These are phyloP conservation scores for Augochlorella aurata DNA, from an alignment of 2,888 invertebrate genomes.

Conservation along the genomic window DNA sequence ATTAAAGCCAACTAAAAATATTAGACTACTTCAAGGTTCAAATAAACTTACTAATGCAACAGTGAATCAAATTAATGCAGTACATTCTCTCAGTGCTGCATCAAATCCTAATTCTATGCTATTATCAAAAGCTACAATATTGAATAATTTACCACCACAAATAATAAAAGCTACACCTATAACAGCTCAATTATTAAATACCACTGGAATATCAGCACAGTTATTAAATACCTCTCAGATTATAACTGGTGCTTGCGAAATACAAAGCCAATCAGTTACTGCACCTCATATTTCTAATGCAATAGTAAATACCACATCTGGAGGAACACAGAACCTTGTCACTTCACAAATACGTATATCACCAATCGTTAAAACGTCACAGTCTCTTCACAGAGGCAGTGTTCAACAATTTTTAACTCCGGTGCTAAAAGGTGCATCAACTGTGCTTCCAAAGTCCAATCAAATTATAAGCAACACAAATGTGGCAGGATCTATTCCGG, in stretches of 20 bases:
- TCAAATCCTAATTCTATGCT: conserved; percentile 71
- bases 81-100: conserved; percentile 54
- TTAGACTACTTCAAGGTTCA: conserved; percentile 71
- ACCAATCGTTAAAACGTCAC: conserved; percentile 67
- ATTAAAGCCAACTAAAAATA: conserved; percentile 71
- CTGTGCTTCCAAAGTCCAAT: conserved; percentile 51
- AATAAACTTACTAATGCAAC: conserved; percentile 64
- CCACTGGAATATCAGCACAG: conserved; percentile 68
- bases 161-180: conserved; percentile 74
- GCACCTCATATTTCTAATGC: conserved; percentile 52
- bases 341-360: conserved; percentile 69
- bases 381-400: conserved; percentile 66
- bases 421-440: conserved; percentile 64
- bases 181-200: conserved; percentile 70
- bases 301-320: conserved; percentile 52
- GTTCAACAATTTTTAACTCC: conserved; percentile 73
- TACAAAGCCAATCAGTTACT: conserved; percentile 61
- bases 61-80: conserved; percentile 48
- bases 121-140: conserved; percentile 72
- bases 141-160: conserved; percentile 72
- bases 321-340: conserved; percentile 64
- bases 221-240: conserved; percentile 71
- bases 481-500: conserved; percentile 49
- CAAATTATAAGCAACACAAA: conserved; percentile 55
- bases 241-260: conserved; percentile 65